Percentiles rank a stretch among this genome's conserved stretches.
Evolutionary conservation across 2,888 invertebrate species (phyloP).

Genomic region (Pristionchus entomophagus): DNA sequence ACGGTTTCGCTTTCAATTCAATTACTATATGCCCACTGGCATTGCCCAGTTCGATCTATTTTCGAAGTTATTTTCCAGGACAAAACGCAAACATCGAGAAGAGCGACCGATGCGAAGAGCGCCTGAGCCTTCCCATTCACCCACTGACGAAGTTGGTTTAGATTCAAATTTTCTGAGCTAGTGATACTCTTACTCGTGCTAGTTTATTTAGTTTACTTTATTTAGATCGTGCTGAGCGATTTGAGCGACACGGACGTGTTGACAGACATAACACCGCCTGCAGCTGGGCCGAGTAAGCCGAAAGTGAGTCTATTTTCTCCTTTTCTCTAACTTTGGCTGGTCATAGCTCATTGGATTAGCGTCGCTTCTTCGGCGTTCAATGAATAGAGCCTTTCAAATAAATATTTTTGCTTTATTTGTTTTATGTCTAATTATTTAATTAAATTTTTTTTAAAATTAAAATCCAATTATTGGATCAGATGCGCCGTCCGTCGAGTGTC

Average conservation of each 20-base stretch:
- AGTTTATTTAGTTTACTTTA: not conserved
- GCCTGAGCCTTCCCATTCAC: not conserved
- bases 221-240: conserved; percentile 27
- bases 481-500: not conserved
- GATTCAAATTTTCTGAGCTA: no score
- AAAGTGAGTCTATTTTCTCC: not conserved
- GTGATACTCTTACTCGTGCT: no score
- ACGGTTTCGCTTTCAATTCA: not conserved
- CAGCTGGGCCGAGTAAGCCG: conserved; percentile 5
- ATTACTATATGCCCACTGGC: no score
- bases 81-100: conserved; percentile 37
- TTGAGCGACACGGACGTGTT: conserved; percentile 20
- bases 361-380: no score
- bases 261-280: not conserved
- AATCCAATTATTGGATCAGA: no score
- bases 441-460: no score
- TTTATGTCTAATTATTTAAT: no score
- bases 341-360: not conserved
- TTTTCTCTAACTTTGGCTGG: not conserved
- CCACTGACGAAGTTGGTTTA: not conserved
- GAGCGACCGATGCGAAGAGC: not conserved
- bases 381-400: no score
- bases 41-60: no score
- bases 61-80: not conserved
- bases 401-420: no score